Conservation (phyloP, 2,113 vertebrate genomes). For the Chinchilla lanigera region DNA sequence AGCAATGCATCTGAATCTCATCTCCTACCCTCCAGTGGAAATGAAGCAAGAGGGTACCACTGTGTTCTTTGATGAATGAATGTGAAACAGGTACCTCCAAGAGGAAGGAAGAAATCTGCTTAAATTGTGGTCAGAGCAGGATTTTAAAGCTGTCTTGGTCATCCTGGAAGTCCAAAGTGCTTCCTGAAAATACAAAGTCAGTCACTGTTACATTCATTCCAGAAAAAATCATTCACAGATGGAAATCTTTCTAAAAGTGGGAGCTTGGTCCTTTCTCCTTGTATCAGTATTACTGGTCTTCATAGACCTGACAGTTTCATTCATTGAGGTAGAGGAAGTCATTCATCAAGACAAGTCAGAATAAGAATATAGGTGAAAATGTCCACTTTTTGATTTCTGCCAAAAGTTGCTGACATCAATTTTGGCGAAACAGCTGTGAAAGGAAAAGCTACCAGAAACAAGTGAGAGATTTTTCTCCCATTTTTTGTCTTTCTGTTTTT, state of each 20-base stretch:
- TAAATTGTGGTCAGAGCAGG: neutral
- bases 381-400: neutral
- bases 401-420: neutral
- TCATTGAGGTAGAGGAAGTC: neutral
- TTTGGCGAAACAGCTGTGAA: neutral
- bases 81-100: neutral
- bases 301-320: neutral
- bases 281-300: neutral
- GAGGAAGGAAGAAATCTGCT: neutral
- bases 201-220: neutral
- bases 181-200: neutral
- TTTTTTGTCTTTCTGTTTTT: neutral
- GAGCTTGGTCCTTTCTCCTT: neutral
- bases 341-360: neutral
- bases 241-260: neutral
- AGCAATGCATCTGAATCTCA: neutral
- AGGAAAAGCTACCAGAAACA: neutral
- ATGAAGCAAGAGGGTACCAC: neutral
- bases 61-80: neutral
- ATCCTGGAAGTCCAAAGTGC: neutral
- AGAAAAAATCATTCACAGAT: neutral
- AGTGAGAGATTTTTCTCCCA: neutral
- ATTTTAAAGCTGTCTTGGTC: neutral
- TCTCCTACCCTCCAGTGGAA: neutral
- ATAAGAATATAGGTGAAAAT: neutral